Evolutionary conservation across 2,797 vertebrate species (phyloP), one percentile per base, ranked within the genome.

Genomic region (Siniperca undulata): DNA sequence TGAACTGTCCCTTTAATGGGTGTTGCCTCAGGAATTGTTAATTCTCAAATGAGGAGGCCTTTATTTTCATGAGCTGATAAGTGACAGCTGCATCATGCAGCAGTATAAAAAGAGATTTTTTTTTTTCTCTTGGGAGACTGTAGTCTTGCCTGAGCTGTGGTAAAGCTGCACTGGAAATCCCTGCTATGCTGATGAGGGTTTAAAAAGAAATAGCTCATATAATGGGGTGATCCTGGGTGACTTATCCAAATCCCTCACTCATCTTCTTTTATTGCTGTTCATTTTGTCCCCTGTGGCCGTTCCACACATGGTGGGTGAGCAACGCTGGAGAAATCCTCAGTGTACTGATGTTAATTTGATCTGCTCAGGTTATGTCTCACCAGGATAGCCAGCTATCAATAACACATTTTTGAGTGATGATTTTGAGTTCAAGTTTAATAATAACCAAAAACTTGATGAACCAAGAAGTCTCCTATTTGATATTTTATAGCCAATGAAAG

Each of bases 231-330:
- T 92, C 92, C 90, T 90, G 74, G 68, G 89, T 91, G 93, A 92
- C 90, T 93, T 95, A 93, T 93, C 89, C 88, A 93, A 93, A 95
- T 94, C 92, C 92, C 88, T 89, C 88, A 91, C 88, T 95, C 92
- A 91, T 92, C 91, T 93, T 92, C 86, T 83, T 88, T 95, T 94
- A 95, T 94, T 94, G 91, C 89, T 88, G 90, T 90, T 94, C 92
- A 83, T 83, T 91, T 87, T 76, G 86, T 93, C 91, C 92, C 88
- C 82, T 19, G 83, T 81, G 92, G 82, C 86, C 19, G 61, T 81
- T 87, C 77, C 74, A 81, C 86, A 84, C 86, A 88, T 42, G 24
- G 82, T 70, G 88, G 80, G 82, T 86, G 90, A 91, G 86, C 79
- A 82, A 46, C 36, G 17, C 42, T 4, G 48, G 34, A 81, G 62